Conservation (phyloP, 2,888 invertebrate genomes). For the Pantelozetes paolii region DNA sequence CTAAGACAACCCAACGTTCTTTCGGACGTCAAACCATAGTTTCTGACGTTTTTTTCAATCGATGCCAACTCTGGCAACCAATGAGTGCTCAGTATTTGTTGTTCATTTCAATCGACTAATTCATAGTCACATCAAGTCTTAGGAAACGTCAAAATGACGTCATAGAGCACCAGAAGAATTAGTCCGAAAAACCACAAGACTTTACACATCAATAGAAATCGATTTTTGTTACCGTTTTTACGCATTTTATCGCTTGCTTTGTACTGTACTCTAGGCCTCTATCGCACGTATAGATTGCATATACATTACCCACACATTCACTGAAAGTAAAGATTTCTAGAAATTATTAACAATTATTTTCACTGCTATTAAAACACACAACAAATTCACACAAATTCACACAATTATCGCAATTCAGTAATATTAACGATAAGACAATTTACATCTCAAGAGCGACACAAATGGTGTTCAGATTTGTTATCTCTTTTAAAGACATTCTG, state of each 20-base stretch:
- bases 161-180: constrained; percentile 23
- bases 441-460: background rate
- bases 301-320: background rate
- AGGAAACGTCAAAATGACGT: constrained; percentile 31
- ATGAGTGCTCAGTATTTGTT: background rate
- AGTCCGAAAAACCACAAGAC: constrained; percentile 18
- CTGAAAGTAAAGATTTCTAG: background rate
- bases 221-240: background rate
- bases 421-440: background rate
- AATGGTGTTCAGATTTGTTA: background rate
- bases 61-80: constrained; percentile 3
- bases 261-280: background rate
- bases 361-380: background rate
- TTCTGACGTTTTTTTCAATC: constrained; percentile 13
- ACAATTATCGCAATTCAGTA: no score
- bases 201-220: constrained; percentile 18
- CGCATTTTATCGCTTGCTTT: constrained; percentile 4
- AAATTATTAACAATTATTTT: no score
- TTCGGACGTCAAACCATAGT: constrained; percentile 24
- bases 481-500: background rate
- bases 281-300: background rate
- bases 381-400: no score
- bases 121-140: background rate
- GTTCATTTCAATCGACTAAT: background rate
- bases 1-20: constrained; percentile 28